Base-by-base conservation (phyloP, 2,113 vertebrate species). In the Phalacrocorax aristotelis region DNA sequence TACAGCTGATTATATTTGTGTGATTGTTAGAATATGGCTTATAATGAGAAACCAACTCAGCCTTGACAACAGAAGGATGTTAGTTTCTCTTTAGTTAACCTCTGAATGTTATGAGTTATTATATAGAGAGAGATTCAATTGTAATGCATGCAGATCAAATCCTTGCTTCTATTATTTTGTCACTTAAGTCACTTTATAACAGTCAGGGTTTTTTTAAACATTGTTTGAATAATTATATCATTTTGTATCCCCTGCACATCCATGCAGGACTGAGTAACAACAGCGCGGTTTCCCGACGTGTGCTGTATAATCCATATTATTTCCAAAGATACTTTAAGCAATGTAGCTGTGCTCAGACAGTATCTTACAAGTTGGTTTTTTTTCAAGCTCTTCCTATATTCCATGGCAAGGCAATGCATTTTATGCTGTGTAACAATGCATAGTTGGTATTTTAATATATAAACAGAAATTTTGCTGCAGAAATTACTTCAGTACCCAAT, bases 61-160 rank as follows among this genome's bases (percentile, higher is more conserved):
- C 77, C 89, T 57, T 92, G 90, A 94, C 52, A 84, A 58, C 12
- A 91, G 52, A 89, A 93, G 49, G 57, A 89, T 84, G 49, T 51
- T 89, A n/a, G 15, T 69, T 75, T 95, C 65, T 95, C 88, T 90
- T 93, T 92, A 97, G 36, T 94, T 91, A 96, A 96, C 83, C 77
- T 95, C 38, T 79, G 82, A 95, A 83, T 54, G 57, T n/a, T 87
- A 40, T 52, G 74, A 90, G 54, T 79, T 87, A 91, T 82, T 87
- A 44, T 25, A 92, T 23, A 92, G 12, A 92, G 71, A 81, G 29
- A 60, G 68, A 78, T 49, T 79, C 12, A 61, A 23, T 74, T 58
- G 40, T 21, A 85, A 66, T 27, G 15, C 34, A 82, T 70, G 26
- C 46, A 83, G 81, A 93, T 77, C 27, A 80, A 65, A 71, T 15